These are phyloP conservation scores for Tympanoctomys barrerae DNA, from an alignment of 2,797 vertebrate genomes.

Conservation along the genomic window DNA sequence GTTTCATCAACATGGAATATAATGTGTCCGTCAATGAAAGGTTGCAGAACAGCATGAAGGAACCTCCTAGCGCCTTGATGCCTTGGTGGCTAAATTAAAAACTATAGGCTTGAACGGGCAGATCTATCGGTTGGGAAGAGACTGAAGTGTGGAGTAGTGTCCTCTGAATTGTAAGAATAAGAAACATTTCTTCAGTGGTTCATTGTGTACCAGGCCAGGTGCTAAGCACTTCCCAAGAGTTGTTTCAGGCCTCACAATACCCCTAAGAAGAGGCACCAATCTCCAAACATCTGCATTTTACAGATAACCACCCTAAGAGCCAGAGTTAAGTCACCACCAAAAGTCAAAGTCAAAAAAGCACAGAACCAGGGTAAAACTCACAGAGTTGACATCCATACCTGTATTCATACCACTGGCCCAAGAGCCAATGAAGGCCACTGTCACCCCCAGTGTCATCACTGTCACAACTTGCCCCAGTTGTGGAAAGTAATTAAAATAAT, in stretches of 20 bases:
- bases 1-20: constrained; percentile 71
- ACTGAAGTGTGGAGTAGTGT: neutral
- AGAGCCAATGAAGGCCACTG: neutral
- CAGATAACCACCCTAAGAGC: neutral
- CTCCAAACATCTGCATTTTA: neutral
- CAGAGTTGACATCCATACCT: neutral
- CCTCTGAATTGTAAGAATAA: neutral
- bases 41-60: neutral
- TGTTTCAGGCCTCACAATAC: neutral
- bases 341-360: neutral
- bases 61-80: neutral
- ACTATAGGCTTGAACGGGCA: neutral
- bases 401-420: neutral
- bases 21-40: constrained; percentile 68
- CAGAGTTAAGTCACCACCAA: neutral
- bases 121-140: neutral
- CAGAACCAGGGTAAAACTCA: neutral
- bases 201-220: neutral
- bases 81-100: neutral
- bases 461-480: neutral
- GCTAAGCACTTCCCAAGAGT: neutral
- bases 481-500: neutral
- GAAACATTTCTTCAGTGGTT: neutral
- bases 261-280: too few species aligned
- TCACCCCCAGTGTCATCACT: neutral